Conservation (phyloP, 1,140 invertebrate species). For the Bombus affinis region DNA sequence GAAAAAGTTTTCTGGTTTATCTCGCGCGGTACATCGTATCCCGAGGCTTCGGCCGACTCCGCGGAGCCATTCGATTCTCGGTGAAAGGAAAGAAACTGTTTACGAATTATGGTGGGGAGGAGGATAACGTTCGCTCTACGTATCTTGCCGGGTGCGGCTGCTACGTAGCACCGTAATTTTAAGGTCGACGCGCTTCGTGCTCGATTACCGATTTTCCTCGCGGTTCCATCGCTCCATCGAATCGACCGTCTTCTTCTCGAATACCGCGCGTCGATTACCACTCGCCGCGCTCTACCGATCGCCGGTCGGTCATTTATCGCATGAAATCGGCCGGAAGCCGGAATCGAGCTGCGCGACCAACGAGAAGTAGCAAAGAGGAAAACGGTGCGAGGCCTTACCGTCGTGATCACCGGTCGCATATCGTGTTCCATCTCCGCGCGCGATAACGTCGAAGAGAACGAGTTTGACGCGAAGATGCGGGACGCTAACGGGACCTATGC, state of each 20-base stretch:
- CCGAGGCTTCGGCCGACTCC: constrained; percentile 69
- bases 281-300: not conserved
- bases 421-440: not conserved
- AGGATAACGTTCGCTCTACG: constrained; percentile 49
- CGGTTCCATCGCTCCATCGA: not conserved
- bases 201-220: not conserved
- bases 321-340: constrained; percentile 11
- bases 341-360: not conserved
- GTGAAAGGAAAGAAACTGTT: constrained; percentile 77
- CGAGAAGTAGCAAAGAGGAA: not conserved
- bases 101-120: constrained; percentile 68
- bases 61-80: constrained; percentile 57
- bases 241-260: not conserved
- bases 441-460: constrained; percentile 12
- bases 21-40: constrained; percentile 47
- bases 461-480: constrained; percentile 50
- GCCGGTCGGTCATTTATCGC: not conserved
- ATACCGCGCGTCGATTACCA: no score
- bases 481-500: constrained; percentile 71
- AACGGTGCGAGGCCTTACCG: constrained; percentile 40
- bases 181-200: constrained; percentile 27
- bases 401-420: no score
- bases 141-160: constrained; percentile 40
- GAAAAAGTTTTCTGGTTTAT: not conserved
- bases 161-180: constrained; percentile 25